phyloP scores from a whole-genome alignment of 1,140 invertebrate genomes.

The Chironomus striatipennis region DNA sequence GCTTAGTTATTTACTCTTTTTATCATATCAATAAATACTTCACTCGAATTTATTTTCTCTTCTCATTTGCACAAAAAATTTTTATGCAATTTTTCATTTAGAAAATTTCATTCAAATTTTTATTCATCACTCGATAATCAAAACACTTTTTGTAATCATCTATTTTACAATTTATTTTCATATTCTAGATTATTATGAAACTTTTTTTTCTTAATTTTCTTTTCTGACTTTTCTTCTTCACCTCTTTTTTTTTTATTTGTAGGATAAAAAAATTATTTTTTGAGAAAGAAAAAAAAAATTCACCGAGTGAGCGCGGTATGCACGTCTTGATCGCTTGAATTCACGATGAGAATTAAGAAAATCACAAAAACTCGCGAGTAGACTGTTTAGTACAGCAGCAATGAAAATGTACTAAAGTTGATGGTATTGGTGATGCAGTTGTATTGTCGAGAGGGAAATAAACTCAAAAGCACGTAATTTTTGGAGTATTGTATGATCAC shows the following conservation, averaged over 20 bases:
- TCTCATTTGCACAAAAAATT: no score
- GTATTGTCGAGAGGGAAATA: no score
- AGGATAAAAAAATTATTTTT: neutral
- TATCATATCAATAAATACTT: neutral
- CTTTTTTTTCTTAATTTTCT: neutral
- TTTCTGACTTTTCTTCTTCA: neutral
- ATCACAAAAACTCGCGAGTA: neutral
- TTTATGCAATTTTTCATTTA: no score
- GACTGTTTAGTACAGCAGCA: neutral
- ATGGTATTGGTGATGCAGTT: no score
- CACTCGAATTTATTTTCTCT: neutral
- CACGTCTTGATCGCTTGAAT: slow-evolving; percentile 1
- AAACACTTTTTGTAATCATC: neutral
- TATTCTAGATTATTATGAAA: neutral
- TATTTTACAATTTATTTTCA: neutral
- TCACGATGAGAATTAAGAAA: slow-evolving; percentile 5
- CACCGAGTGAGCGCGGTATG: neutral
- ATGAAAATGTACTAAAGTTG: no score
- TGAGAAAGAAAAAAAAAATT: neutral
- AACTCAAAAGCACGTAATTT: no score
- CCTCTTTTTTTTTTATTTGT: neutral
- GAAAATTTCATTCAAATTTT: no score
- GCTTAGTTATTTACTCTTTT: neutral
- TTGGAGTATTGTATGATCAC: no score
- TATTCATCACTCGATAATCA: no score